A percentile compares a stretch with the other conserved stretches of the same genome.
Conservation (phyloP, 2,888 invertebrate species). For the Drosophila paranaensis region DNA sequence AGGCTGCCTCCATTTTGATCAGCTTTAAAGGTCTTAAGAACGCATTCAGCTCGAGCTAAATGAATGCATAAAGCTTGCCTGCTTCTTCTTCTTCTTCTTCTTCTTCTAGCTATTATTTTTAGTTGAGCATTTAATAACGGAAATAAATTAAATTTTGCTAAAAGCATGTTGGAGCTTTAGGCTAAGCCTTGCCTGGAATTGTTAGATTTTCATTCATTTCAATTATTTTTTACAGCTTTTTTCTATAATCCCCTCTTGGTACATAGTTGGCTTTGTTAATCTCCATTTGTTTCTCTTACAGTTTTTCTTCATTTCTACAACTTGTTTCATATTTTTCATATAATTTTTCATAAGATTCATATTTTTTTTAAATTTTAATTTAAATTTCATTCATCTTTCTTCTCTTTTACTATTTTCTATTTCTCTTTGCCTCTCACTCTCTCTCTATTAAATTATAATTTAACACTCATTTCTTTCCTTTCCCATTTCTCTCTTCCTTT, state of each 20-base stretch:
- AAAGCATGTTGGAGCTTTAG: neutral
- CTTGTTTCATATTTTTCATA: no score
- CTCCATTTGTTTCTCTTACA: neutral
- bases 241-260: neutral
- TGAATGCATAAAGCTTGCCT: neutral
- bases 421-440: neutral
- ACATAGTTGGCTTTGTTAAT: neutral
- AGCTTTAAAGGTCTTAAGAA: conserved; percentile 3
- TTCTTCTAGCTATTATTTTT: neutral
- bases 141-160: neutral
- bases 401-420: neutral
- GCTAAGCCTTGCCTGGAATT: neutral
- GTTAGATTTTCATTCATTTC: no score
- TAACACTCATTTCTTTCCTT: neutral
- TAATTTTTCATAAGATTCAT: no score
- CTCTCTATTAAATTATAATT: neutral
- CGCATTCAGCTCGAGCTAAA: neutral
- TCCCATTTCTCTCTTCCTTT: neutral
- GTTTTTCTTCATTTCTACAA: neutral
- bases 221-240: neutral
- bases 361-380: neutral
- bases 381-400: neutral
- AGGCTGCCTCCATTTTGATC: neutral
- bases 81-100: neutral
- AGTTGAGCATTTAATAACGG: neutral